Evolutionary conservation across 1,140 invertebrate species (phyloP).

Genomic region (Penaeus indicus): DNA sequence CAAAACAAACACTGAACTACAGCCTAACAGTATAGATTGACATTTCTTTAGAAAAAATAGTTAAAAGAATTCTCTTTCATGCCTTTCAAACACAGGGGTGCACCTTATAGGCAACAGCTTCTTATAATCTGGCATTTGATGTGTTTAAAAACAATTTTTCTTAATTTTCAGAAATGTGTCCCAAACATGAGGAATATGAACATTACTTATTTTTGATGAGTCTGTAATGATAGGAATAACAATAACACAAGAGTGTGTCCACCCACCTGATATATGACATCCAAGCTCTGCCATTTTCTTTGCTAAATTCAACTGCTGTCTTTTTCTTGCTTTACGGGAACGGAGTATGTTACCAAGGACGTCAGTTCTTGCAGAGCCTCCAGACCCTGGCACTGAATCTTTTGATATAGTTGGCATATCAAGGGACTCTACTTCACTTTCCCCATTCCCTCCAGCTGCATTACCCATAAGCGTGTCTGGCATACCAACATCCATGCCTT

Average conservation of each 20-base stretch:
- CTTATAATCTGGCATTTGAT: too few species aligned
- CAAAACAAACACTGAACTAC: too few species aligned
- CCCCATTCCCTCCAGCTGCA: neutral
- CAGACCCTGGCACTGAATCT: slow-evolving; percentile 7
- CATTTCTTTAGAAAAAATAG: too few species aligned
- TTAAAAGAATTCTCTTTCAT: too few species aligned
- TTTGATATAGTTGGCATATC: slow-evolving; percentile 37
- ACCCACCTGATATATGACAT: slow-evolving; percentile 37
- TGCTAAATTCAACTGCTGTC: slow-evolving; percentile 49
- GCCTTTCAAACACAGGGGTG: too few species aligned
- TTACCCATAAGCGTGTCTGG: slow-evolving; percentile 38
- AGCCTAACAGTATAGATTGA: too few species aligned
- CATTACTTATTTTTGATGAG: too few species aligned
- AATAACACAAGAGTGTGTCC: neutral
- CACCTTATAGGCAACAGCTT: too few species aligned
- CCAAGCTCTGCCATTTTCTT: slow-evolving; percentile 52
- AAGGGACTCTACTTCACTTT: slow-evolving; percentile 33
- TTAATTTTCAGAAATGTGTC: too few species aligned
- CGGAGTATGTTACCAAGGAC: slow-evolving; percentile 42
- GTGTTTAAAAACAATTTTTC: too few species aligned
- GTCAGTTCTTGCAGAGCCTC: slow-evolving; percentile 56
- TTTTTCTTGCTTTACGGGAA: slow-evolving; percentile 47
- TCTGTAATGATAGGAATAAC: too few species aligned
- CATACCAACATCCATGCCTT: slow-evolving; percentile 54
- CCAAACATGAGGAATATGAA: too few species aligned